Evolutionary conservation across 2,797 vertebrate genomes (phyloP), one percentile per base, ranked within the genome.

Genomic region (Fratercula arctica): DNA sequence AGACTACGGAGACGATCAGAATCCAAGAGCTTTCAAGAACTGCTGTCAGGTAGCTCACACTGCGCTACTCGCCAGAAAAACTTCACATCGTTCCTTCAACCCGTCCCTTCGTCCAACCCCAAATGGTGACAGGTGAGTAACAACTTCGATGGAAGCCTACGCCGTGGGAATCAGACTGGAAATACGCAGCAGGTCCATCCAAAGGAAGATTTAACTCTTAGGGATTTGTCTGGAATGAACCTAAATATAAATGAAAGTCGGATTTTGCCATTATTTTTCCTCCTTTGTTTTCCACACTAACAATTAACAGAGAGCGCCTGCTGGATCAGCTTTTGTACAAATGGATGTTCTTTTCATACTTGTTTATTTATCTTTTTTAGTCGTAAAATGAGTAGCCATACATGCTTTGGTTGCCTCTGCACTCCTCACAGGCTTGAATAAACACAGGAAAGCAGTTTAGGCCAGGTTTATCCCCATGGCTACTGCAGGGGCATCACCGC

Each of bases 151-250:
- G 61, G 78, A 46, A 84, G 67, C 18, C 60, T 16, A 28, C 3
- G 0, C 4, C 0, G 7, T 6, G 18, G 48, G 12, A 39, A 31
- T 39, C 10, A 12, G 25, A 3, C 15, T 50, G 48, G 48, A 60
- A 80, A 56, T n/a, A 19, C 3, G 3, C 63, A 16, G 43, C 14
- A 31, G 23, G 26, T 14, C 25, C 39, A 25, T 0, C 11, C 10
- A n/a, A 54, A 78, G 41, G 45, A 57, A 87, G 25, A 28, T 6
- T 59, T 28, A 48, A 35, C 20, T 35, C 20, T 35, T 63, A 6
- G 18, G n/a, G 33, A 41, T 5, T 31, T 50, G 51, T 10, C 64
- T 57, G 69, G 25, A 68, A 84, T 7, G 5, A 39, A 15, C 48
- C 61, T 5, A 54, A 72, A 78, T 5, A 37, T 1, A 86, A 90